Evolutionary conservation across 2,797 vertebrate species (phyloP).

Genomic region (Lutjanus argentimaculatus): DNA sequence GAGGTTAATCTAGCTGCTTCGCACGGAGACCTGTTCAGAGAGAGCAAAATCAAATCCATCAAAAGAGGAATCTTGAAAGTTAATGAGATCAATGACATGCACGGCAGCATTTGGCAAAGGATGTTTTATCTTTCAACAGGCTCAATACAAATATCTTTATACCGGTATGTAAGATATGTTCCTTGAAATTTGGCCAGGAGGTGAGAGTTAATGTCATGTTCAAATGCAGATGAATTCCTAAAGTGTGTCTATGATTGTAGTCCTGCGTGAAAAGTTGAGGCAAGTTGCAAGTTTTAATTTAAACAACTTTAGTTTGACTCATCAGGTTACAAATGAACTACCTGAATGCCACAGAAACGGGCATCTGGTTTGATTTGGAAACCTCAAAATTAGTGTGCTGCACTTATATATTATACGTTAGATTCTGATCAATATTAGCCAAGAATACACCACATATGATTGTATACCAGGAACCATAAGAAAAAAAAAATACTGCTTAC

Average conservation of each 20-base stretch:
- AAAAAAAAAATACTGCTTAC: not conserved
- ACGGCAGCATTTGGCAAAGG: conserved; percentile 35
- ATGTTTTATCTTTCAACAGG: conserved; percentile 22
- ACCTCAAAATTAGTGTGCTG: no score
- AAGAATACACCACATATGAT: not conserved
- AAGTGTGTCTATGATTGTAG: not conserved
- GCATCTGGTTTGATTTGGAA: not conserved
- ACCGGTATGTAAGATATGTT: not conserved
- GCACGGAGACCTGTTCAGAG: conserved; percentile 42
- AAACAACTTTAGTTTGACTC: not conserved
- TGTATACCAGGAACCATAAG: not conserved
- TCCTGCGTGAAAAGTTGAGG: not conserved
- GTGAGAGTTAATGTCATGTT: not conserved
- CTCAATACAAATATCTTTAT: conserved; percentile 18
- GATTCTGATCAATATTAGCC: not conserved
- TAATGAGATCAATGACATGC: conserved; percentile 64
- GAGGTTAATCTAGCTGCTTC: conserved; percentile 59
- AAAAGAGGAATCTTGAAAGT: conserved; percentile 46
- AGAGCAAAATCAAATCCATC: conserved; percentile 50
- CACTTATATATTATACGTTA: not conserved
- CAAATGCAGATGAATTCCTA: not conserved
- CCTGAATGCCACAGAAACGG: not conserved
- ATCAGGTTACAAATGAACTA: not conserved
- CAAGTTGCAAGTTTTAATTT: not conserved
- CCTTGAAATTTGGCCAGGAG: not conserved